Conservation (phyloP, 2,797 vertebrate species). For the Poeciliopsis gracilis region DNA sequence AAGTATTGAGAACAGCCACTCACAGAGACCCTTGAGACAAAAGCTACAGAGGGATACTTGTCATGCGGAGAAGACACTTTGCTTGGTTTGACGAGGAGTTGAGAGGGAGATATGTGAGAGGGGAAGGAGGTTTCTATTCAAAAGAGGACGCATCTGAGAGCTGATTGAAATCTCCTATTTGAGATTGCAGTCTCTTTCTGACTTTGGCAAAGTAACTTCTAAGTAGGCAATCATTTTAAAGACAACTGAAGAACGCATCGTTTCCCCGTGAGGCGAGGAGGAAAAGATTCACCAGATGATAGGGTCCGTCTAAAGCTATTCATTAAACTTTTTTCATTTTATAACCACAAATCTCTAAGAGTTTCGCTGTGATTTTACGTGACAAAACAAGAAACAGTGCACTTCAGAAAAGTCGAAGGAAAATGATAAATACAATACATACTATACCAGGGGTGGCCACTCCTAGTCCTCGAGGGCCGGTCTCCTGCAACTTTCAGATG, state of each 20-base stretch:
- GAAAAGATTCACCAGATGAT: neutral
- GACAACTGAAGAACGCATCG: slow-evolving; percentile 13
- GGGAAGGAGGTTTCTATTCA: slow-evolving; percentile 55
- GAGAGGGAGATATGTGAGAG: slow-evolving; percentile 43
- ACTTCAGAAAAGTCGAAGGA: neutral
- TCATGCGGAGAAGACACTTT: slow-evolving; percentile 65
- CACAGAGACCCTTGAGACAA: slow-evolving; percentile 68
- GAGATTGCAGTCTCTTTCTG: slow-evolving; percentile 34
- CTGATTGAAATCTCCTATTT: slow-evolving; percentile 49
- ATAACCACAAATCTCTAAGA: neutral
- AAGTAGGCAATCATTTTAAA: slow-evolving; percentile 5
- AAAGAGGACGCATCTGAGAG: slow-evolving; percentile 50
- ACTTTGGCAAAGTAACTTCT: slow-evolving; percentile 43
- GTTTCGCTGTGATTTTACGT: neutral
- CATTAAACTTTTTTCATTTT: neutral
- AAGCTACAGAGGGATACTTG: slow-evolving; percentile 64
- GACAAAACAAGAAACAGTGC: neutral
- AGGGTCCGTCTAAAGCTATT: neutral
- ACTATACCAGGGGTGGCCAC: too few species aligned
- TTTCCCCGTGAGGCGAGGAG: slow-evolving; percentile 39
- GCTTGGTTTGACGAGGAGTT: slow-evolving; percentile 51
- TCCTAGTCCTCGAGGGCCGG: too few species aligned
- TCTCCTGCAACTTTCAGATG: too few species aligned
- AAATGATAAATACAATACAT: neutral
- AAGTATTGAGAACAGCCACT: slow-evolving; percentile 68